Percentiles rank a stretch among this genome's conserved stretches.
phyloP scores from a whole-genome alignment of 2,888 invertebrate species.

The Aphodius sticticus region DNA sequence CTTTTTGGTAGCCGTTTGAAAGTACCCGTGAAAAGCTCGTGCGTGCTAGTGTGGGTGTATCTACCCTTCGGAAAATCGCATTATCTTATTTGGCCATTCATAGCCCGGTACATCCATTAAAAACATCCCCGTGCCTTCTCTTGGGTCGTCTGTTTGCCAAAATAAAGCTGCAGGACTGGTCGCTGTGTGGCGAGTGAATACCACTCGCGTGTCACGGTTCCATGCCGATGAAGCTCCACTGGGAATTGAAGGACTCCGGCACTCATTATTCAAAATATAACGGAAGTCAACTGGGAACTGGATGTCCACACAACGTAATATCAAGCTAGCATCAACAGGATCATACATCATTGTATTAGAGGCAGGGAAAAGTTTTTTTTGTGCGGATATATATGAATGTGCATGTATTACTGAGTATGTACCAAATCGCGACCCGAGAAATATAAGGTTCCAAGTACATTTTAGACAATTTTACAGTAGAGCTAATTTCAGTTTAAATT shows the following conservation, averaged over 20 bases:
- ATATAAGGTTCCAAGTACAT: too few species aligned
- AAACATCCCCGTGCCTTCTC: conserved; percentile 49
- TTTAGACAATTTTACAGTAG: too few species aligned
- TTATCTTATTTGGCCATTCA: conserved; percentile 56
- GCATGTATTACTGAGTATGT: not conserved
- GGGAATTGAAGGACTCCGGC: not conserved
- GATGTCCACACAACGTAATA: not conserved
- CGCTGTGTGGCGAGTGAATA: not conserved
- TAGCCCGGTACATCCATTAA: conserved; percentile 54
- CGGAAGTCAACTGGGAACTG: not conserved
- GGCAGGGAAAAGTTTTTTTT: not conserved
- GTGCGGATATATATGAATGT: not conserved
- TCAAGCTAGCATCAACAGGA: not conserved
- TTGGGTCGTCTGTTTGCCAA: conserved; percentile 19
- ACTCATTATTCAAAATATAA: conserved; percentile 4
- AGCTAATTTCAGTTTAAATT: too few species aligned
- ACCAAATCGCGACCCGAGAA: too few species aligned
- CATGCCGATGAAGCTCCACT: not conserved
- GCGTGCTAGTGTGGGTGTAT: not conserved
- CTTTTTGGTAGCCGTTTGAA: not conserved
- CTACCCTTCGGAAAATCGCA: conserved; percentile 47
- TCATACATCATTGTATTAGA: not conserved
- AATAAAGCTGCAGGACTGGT: not conserved
- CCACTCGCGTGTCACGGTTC: not conserved
- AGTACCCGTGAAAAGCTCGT: not conserved